phyloP scores from a whole-genome alignment of 2,113 vertebrate genomes.

The Glaucidium brasilianum region DNA sequence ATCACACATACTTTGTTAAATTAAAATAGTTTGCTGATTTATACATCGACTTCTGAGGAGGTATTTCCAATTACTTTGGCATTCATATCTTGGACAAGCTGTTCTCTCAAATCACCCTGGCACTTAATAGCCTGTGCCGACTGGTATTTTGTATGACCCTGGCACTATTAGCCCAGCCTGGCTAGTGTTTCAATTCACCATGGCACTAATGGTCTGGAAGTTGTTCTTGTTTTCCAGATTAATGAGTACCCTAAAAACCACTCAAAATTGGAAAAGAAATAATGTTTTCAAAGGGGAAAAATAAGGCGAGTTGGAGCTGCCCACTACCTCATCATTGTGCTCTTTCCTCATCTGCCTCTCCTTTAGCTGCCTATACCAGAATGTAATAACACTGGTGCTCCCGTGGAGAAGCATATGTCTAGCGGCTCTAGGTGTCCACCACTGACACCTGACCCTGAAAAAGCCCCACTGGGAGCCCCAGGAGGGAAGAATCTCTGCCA shows the following conservation, averaged over 20 bases:
- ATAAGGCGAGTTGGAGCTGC: background rate
- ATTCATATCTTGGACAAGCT: conserved; percentile 74
- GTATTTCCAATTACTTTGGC: conserved; percentile 79
- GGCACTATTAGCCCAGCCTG: conserved; percentile 74
- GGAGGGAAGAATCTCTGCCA: background rate
- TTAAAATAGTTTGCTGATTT: conserved; percentile 72
- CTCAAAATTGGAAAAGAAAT: conserved; percentile 67
- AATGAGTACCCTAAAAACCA: conserved; percentile 75
- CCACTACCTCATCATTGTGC: background rate
- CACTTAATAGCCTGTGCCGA: conserved; percentile 63
- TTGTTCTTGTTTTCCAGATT: conserved; percentile 74
- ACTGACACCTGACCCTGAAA: background rate
- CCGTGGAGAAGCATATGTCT: accelerated
- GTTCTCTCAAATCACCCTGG: conserved; percentile 79
- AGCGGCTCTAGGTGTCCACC: background rate
- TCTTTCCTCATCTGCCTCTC: background rate
- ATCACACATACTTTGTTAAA: conserved; percentile 54
- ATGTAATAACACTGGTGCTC: accelerated
- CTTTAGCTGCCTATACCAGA: background rate
- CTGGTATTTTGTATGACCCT: conserved; percentile 74
- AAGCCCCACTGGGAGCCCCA: accelerated
- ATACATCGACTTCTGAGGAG: conserved; percentile 62
- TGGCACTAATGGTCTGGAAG: conserved; percentile 78
- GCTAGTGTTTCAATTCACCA: conserved; percentile 64
- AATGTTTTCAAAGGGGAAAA: conserved; percentile 59